A percentile compares a stretch with the other conserved stretches of the same genome.
Evolutionary conservation across 2,888 invertebrate genomes (phyloP).

Genomic region (Acanthoscelides obtectus): DNA sequence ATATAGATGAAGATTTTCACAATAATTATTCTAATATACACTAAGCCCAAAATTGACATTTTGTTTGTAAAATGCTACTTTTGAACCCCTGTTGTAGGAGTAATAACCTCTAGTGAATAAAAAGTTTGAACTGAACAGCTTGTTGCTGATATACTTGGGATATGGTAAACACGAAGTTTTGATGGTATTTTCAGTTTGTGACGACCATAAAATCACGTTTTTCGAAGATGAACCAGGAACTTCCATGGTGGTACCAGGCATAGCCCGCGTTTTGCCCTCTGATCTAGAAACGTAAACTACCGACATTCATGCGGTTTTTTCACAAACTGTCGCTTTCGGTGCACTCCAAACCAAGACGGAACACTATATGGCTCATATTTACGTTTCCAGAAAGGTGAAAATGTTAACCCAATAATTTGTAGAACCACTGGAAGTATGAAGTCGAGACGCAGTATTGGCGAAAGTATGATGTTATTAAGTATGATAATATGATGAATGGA

Average conservation of each 20-base stretch:
- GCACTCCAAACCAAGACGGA: not conserved
- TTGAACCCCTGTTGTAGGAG: no score
- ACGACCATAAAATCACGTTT: not conserved
- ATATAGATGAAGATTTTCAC: no score
- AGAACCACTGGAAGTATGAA: constrained; percentile 4
- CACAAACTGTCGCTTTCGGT: not conserved
- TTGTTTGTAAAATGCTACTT: no score
- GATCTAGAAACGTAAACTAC: not conserved
- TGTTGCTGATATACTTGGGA: not conserved
- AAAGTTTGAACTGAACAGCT: not conserved
- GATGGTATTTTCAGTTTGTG: not conserved
- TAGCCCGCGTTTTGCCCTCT: not conserved
- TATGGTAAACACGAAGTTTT: not conserved
- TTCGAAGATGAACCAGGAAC: not conserved
- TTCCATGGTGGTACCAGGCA: not conserved
- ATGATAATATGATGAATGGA: not conserved
- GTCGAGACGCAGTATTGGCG: not conserved
- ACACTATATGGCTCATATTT: not conserved
- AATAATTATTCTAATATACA: no score
- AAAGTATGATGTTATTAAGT: not conserved
- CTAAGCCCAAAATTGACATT: no score
- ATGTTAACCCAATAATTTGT: constrained; percentile 30
- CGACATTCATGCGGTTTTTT: not conserved
- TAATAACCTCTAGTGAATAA: no score
- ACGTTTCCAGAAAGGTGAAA: constrained; percentile 5